A percentile compares a stretch with the other conserved stretches of the same genome.
phyloP scores from a whole-genome alignment of 2,113 vertebrate genomes.

The Sarotherodon lohbergeri region DNA sequence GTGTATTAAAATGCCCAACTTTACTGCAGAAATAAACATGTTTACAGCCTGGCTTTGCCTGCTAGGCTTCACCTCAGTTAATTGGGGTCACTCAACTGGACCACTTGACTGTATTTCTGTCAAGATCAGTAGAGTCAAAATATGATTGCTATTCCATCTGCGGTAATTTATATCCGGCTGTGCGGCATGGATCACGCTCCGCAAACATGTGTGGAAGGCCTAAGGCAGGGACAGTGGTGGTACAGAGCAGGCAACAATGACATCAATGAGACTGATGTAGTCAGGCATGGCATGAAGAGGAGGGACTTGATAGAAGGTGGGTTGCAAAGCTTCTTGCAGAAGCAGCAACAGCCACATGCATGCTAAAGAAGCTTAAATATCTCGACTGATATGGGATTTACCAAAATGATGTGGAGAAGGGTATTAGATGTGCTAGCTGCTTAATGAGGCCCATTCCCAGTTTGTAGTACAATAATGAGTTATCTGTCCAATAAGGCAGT shows the following conservation, averaged over 20 bases:
- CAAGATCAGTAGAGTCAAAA: background rate
- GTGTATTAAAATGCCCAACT: background rate
- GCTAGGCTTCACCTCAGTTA: background rate
- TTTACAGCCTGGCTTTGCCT: background rate
- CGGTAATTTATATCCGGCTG: background rate
- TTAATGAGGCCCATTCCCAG: background rate
- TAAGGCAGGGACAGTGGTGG: background rate
- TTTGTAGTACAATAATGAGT: background rate
- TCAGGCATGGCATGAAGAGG: background rate
- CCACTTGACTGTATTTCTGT: background rate
- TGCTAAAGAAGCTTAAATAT: fast-evolving
- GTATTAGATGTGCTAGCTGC: background rate
- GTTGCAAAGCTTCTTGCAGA: background rate
- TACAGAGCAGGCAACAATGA: background rate
- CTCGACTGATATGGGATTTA: fast-evolving
- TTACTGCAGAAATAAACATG: background rate
- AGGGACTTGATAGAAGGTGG: fast-evolving
- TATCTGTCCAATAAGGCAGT: background rate
- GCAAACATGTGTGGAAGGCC: background rate
- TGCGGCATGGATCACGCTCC: background rate
- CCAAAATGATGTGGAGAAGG: background rate
- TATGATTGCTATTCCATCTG: background rate
- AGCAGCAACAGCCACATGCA: fast-evolving
- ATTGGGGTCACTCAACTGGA: background rate
- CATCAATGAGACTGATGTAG: background rate